Evolutionary conservation across 1,140 invertebrate genomes (phyloP).

Genomic region (Odontomachus brunneus): DNA sequence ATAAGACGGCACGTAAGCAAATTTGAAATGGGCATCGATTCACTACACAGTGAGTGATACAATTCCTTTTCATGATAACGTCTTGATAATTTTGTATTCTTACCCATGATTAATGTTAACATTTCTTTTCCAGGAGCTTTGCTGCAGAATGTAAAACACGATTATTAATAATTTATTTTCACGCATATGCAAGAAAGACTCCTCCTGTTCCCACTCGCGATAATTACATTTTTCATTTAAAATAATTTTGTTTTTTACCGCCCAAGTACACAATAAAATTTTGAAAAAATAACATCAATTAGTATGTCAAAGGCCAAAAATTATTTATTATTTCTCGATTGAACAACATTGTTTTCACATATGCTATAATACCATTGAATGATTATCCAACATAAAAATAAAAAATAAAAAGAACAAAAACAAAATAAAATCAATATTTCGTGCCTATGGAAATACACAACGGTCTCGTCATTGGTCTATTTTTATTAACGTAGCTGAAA

Average conservation of each 20-base stretch:
- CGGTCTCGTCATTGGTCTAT: background rate
- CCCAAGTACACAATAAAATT: no score
- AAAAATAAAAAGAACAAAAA: background rate
- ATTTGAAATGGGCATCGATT: no score
- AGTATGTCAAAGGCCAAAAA: no score
- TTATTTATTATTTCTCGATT: no score
- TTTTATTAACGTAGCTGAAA: background rate
- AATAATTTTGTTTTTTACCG: background rate
- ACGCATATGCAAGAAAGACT: background rate
- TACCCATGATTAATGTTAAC: background rate
- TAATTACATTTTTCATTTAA: background rate
- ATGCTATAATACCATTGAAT: no score
- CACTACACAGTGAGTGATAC: no score
- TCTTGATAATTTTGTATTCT: background rate
- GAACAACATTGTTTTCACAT: no score
- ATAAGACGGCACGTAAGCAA: no score
- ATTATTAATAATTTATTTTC: background rate
- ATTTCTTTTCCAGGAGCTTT: background rate
- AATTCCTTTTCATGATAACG: no score
- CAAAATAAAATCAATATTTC: background rate
- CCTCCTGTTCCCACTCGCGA: background rate
- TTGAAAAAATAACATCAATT: no score
- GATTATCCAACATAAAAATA: background rate
- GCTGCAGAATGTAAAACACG: background rate
- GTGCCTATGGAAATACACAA: background rate